These are phyloP conservation scores for Pseudoatta argentina DNA, from an alignment of 1,140 invertebrate genomes.

Conservation along the genomic window DNA sequence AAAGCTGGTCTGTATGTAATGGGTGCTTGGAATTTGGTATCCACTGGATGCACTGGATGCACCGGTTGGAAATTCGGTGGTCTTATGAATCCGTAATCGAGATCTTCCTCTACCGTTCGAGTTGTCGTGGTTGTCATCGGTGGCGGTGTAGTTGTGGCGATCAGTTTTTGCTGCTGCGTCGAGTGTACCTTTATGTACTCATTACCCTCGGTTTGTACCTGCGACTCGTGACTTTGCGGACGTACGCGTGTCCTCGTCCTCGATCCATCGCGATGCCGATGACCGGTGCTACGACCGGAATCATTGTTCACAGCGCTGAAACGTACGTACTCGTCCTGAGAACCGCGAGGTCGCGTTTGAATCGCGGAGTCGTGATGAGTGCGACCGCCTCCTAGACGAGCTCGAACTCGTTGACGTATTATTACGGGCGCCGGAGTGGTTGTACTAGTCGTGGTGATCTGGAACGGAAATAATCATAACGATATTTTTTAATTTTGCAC, in stretches of 20 bases:
- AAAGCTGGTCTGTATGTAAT: conserved; percentile 62
- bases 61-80: conserved; percentile 78
- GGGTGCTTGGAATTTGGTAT: conserved; percentile 67
- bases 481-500: not conserved
- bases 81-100: conserved; percentile 83
- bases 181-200: conserved; percentile 83
- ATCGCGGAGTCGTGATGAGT: conserved; percentile 79
- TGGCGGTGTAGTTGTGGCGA: conserved; percentile 49
- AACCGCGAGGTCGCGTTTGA: conserved; percentile 80
- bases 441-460: conserved; percentile 74
- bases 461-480: not conserved
- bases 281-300: conserved; percentile 37
- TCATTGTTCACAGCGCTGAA: conserved; percentile 83
- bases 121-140: conserved; percentile 53
- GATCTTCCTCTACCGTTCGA: conserved; percentile 68
- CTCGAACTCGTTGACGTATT: conserved; percentile 81
- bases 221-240: conserved; percentile 72
- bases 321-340: conserved; percentile 84
- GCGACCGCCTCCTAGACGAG: conserved; percentile 75
- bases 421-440: conserved; percentile 77
- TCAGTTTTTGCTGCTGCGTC: conserved; percentile 64
- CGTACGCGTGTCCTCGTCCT: conserved; percentile 74
- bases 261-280: conserved; percentile 52
- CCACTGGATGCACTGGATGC: conserved; percentile 73
- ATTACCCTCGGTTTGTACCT: conserved; percentile 81